Evolutionary conservation across 2,797 vertebrate species (phyloP), one percentile per base, ranked within the genome.

Genomic region (Rhinella marina): DNA sequence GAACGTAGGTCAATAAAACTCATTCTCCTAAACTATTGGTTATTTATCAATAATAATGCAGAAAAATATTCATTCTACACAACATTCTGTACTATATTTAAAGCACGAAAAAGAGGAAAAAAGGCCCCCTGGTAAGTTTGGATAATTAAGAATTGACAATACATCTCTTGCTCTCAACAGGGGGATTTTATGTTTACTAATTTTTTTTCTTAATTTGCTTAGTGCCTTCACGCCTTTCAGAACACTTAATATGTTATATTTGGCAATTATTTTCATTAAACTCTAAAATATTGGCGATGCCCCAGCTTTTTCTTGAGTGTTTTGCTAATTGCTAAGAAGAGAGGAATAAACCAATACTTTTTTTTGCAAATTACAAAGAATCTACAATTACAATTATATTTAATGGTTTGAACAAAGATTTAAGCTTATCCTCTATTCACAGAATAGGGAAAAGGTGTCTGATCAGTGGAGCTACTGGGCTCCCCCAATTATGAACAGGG

Each of bases 91-190:
- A 50, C 27, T 27, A 27, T 52, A 12, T 52, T 82, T 16, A 29
- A 52, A 25, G 25, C 54, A 61, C 11, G 52, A 25, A 21, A n/a
- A n/a, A n/a, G 19, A 68, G 29, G 50, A 50, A 80, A 79, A 72
- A 48, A 32, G 61, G 75, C 87, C 76, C 77, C 87, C 87, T 81
- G 82, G 76, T 64, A 73, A 52, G 82, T 29, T 21, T 62, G 41
- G 68, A 41, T 88, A 85, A 88, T 88, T 88, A 88, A 85, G 82
- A 85, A n/a, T 62, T 85, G 82, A 85, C 70, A 88, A 88, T 64
- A 75, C 57, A 73, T 50, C 25, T 80, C 54, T 64, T 54, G 32
- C 17, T 81, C 87, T 23, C 82, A 81, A 73, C 48, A 32, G 82
- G 87, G 82, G 7, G n/a, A n/a, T 29, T 80, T 62, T 75, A 48